Conservation (phyloP, 2,113 vertebrate genomes). For the Copsychus sechellarum region DNA sequence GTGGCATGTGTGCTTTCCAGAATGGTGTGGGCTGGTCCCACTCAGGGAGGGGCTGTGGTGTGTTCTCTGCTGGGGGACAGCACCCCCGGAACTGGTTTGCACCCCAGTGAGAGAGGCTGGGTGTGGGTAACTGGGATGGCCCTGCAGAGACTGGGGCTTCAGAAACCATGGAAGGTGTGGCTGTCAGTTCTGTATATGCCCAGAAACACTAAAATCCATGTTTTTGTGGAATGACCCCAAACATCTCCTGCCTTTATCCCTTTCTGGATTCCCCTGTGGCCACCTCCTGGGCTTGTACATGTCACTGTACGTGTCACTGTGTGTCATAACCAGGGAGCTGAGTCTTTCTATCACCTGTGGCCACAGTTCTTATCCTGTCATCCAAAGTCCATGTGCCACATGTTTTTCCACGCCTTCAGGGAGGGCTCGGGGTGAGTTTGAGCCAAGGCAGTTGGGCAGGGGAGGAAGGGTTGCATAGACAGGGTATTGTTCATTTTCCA, state of each 20-base stretch:
- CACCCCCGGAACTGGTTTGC: rapidly evolving
- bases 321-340: neutral
- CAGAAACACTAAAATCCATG: neutral
- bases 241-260: neutral
- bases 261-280: neutral
- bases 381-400: rapidly evolving
- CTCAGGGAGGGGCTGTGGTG: neutral
- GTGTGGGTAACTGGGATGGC: neutral
- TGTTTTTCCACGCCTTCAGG: neutral
- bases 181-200: neutral
- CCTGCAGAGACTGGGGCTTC: neutral
- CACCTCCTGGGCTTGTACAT: neutral
- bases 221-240: neutral
- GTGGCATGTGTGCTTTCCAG: neutral
- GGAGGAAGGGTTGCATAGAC: neutral
- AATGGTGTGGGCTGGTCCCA: neutral
- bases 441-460: neutral
- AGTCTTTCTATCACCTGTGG: neutral
- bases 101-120: neutral
- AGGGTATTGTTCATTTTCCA: neutral
- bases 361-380: neutral
- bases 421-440: neutral
- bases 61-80: neutral
- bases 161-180: neutral
- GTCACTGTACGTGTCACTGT: neutral